Percentiles rank a stretch among this genome's conserved stretches.
Evolutionary conservation across 2,888 invertebrate species (phyloP).

Genomic region (Habrosyne pyritoides): DNA sequence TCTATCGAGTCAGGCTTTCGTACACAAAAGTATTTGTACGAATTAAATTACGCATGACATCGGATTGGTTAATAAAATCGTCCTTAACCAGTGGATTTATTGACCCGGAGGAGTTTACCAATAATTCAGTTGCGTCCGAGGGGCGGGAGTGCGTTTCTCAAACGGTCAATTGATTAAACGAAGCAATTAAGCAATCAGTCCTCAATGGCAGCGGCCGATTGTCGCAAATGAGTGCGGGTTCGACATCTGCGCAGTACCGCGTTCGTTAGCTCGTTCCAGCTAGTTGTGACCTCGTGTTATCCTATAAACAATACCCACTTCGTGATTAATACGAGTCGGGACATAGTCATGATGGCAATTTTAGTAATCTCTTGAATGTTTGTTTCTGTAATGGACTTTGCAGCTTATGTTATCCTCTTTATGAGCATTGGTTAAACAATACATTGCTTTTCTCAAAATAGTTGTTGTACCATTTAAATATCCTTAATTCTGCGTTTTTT

Average conservation of each 20-base stretch:
- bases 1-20: constrained; percentile 9
- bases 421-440: too few species aligned
- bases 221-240: constrained; percentile 78
- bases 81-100: constrained; percentile 72
- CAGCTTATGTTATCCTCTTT: too few species aligned
- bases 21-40: constrained; percentile 8
- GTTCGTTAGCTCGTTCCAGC: constrained; percentile 6
- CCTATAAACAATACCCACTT: background rate
- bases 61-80: constrained; percentile 63
- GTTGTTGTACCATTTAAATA: too few species aligned
- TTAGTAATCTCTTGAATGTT: background rate
- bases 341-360: background rate
- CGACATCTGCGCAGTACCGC: constrained; percentile 55
- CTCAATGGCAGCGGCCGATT: constrained; percentile 69
- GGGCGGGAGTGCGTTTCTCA: constrained; percentile 66
- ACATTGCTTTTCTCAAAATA: too few species aligned
- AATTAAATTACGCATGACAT: constrained; percentile 24
- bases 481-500: too few species aligned
- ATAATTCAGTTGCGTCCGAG: constrained; percentile 58
- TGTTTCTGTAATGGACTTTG: too few species aligned
- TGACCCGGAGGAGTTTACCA: constrained; percentile 63
- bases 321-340: background rate
- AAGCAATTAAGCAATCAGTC: constrained; percentile 82
- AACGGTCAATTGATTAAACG: constrained; percentile 83
- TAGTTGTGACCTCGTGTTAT: constrained; percentile 5